phyloP scores from a whole-genome alignment of 2,797 vertebrate species.

The Xiphophorus birchmanni region DNA sequence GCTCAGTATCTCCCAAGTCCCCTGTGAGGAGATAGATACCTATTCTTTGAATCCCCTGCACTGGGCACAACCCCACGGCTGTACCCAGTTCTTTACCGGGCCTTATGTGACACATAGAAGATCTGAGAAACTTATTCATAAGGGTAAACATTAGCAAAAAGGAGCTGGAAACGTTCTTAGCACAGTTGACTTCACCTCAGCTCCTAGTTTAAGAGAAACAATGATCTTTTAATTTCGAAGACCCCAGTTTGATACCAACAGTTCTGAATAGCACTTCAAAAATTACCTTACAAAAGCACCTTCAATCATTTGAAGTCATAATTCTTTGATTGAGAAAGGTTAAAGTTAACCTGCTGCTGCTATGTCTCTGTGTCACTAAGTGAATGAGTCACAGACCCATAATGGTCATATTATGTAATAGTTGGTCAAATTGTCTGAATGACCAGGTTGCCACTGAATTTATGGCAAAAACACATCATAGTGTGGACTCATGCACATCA shows the following conservation, averaged over 20 bases:
- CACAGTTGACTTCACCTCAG: slow-evolving; percentile 40
- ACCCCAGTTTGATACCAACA: slow-evolving; percentile 39
- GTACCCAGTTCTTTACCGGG: slow-evolving; percentile 61
- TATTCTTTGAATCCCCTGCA: slow-evolving; percentile 65
- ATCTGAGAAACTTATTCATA: slow-evolving; percentile 51
- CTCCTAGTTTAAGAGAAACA: slow-evolving; percentile 43
- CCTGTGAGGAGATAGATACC: slow-evolving; percentile 77
- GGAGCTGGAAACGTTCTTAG: slow-evolving; percentile 42
- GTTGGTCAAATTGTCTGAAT: not conserved
- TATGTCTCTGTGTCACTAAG: not conserved
- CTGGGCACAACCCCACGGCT: slow-evolving; percentile 69
- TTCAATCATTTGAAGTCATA: not conserved
- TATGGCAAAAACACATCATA: not conserved
- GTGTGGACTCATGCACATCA: not conserved
- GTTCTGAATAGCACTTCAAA: slow-evolving; percentile 13
- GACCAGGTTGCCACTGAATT: not conserved
- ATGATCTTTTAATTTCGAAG: slow-evolving; percentile 34
- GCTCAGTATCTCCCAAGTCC: slow-evolving; percentile 79
- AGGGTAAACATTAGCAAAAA: slow-evolving; percentile 48
- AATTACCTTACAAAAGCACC: not conserved
- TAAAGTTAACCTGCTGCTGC: not conserved
- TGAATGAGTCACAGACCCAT: not conserved
- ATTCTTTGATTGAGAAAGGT: not conserved
- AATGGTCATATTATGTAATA: not conserved
- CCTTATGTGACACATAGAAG: slow-evolving; percentile 59